Conservation (phyloP, 2,797 vertebrate genomes). For the Mormyrus proboscirostris region DNA sequence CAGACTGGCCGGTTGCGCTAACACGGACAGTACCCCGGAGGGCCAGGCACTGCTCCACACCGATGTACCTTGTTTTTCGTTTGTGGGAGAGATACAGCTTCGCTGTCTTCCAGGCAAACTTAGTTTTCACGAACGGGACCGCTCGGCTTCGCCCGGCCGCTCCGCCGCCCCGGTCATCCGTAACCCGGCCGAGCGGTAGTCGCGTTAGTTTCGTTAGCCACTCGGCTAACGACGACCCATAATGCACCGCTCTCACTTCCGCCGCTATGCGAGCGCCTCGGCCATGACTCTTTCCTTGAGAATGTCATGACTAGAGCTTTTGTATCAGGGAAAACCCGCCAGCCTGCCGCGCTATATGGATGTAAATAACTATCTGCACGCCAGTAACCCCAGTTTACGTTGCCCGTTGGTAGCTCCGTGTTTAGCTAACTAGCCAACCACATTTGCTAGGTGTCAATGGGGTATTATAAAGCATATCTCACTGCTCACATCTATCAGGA, state of each 20-base stretch:
- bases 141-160: not conserved
- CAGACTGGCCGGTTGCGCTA: not conserved
- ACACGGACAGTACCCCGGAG: not conserved
- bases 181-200: not conserved
- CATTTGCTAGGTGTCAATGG: not conserved
- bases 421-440: not conserved
- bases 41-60: not conserved
- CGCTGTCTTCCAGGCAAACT: not conserved
- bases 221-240: not conserved
- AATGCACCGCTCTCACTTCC: not conserved
- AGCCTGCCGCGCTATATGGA: not conserved
- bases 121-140: not conserved
- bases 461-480: not conserved
- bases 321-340: not conserved
- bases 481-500: not conserved
- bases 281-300: not conserved
- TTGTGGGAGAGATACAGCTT: not conserved
- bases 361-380: not conserved
- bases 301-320: not conserved
- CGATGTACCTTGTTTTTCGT: constrained; percentile 8
- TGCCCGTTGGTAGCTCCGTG: not conserved
- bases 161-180: not conserved
- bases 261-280: not conserved
- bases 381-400: not conserved
- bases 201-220: not conserved